phyloP scores from a whole-genome alignment of 2,113 vertebrate genomes.

The Chlamydotis undulata region DNA sequence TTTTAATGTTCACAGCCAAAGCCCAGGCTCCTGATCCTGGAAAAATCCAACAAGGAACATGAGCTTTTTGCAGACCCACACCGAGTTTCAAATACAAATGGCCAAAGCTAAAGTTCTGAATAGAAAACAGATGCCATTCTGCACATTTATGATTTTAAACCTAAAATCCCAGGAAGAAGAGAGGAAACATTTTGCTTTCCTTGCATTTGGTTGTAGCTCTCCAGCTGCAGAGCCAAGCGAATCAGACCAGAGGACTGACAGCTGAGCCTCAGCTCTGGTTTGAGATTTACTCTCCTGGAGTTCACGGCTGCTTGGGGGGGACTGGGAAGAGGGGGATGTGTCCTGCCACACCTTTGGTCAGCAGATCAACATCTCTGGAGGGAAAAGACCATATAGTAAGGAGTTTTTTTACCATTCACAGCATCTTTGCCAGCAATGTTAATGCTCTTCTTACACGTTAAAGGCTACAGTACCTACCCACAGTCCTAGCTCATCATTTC shows the following conservation, averaged over 20 bases:
- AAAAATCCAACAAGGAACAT: background rate
- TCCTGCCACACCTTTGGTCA: background rate
- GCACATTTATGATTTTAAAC: background rate
- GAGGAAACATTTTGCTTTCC: background rate
- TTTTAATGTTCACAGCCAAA: background rate
- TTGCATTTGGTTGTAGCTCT: background rate
- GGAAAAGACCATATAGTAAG: background rate
- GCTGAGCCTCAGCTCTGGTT: background rate
- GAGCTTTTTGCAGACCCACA: background rate
- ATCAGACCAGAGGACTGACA: background rate
- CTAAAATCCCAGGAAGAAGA: background rate
- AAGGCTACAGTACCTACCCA: background rate
- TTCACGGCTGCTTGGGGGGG: background rate
- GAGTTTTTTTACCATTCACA: background rate
- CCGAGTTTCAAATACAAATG: background rate
- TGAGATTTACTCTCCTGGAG: background rate
- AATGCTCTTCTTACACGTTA: background rate
- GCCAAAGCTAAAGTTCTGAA: background rate
- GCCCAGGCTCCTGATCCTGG: background rate
- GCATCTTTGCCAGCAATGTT: background rate
- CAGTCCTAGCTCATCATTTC: background rate
- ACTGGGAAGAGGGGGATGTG: background rate
- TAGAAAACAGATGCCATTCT: background rate
- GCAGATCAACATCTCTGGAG: fast-evolving
- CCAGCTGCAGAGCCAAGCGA: background rate